Base-by-base conservation (phyloP, 2,113 vertebrate species). In the Acrocephalus arundinaceus region DNA sequence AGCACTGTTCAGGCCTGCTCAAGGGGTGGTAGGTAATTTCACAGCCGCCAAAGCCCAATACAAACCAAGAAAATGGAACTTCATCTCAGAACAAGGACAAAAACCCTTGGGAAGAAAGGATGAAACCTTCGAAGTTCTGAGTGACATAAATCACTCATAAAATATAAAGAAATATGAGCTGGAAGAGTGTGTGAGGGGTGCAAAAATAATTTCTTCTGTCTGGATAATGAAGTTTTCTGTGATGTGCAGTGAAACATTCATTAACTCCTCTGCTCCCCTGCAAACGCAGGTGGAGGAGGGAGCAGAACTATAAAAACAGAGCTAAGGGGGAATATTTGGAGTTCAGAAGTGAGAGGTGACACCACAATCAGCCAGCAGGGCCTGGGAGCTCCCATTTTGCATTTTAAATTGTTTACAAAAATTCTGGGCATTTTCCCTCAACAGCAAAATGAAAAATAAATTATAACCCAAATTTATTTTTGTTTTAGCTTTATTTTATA, bases 221-320 rank as follows among this genome's bases (percentile, higher is more conserved):
- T 39, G 46, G 22, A 41, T 19, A 81, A 77, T 28, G 13, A 76
- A 52, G 22, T 49, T 48, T 49, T 75, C 23, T 14, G 61, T 45
- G 55, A 35, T 78, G 85, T 85, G 57, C 4, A 89, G 71, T 27
- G n/a, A 77, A 92, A 95, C 49, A 85, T 74, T 87, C 93, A 88
- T 83, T 94, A 94, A 91, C 93, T 93, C 20, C 43, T 10, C 12
- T 7, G 15, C 23, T 58, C 15, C 41, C 66, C 68, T 75, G 35
- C 10, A 72, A 76, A n/a, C 31, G 78, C 35, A 86, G 67, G 66
- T 46, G 24, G 8, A 87, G 7, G 6, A 82, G 51, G 61, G 39
- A 91, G 76, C 31, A 74, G 46, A 83, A 24, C 41, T 15, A 24
- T 16, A 61, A 71, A 59, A 71, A 30, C 58, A 46, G 10, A 89